Evolutionary conservation across 37 sponge, comb jelly and placozoan species (phyloP).

Genomic region (Beroe ovata): DNA sequence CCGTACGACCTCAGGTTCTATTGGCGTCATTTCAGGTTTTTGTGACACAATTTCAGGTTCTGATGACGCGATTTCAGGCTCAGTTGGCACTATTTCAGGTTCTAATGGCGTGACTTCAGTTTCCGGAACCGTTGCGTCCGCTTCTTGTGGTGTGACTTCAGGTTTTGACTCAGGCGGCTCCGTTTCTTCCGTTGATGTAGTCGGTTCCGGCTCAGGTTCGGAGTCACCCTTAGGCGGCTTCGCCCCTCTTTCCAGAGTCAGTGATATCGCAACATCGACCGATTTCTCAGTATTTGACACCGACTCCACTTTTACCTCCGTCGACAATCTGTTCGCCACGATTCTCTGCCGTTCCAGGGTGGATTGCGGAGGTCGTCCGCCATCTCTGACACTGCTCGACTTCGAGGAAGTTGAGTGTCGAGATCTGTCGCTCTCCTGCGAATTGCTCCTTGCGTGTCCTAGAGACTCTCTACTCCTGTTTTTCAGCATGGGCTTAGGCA

Average conservation of each 20-base stretch:
- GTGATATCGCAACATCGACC: neutral
- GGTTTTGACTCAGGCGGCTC: no score
- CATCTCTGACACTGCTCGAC: neutral
- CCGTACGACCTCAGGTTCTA: no score
- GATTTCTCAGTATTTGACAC: neutral
- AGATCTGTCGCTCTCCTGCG: slow-evolving; percentile 15
- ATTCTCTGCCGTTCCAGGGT: neutral
- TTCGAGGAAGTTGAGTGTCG: neutral
- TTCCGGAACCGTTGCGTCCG: neutral
- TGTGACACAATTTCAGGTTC: no score
- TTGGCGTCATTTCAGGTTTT: no score
- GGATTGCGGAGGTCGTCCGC: neutral
- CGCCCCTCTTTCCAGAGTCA: neutral
- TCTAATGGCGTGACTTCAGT: neutral
- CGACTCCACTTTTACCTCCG: neutral
- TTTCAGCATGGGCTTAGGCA: neutral
- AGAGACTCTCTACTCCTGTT: neutral
- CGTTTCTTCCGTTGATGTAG: no score
- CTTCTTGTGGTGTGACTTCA: neutral
- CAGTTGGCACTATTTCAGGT: no score
- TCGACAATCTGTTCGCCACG: neutral
- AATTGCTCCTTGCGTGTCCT: neutral
- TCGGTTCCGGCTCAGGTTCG: no score
- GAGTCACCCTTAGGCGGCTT: neutral
- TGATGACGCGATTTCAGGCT: no score